Percentiles rank a stretch among this genome's conserved stretches.
phyloP scores from a whole-genome alignment of 2,113 vertebrate genomes.

The Ceyx melanurus region DNA sequence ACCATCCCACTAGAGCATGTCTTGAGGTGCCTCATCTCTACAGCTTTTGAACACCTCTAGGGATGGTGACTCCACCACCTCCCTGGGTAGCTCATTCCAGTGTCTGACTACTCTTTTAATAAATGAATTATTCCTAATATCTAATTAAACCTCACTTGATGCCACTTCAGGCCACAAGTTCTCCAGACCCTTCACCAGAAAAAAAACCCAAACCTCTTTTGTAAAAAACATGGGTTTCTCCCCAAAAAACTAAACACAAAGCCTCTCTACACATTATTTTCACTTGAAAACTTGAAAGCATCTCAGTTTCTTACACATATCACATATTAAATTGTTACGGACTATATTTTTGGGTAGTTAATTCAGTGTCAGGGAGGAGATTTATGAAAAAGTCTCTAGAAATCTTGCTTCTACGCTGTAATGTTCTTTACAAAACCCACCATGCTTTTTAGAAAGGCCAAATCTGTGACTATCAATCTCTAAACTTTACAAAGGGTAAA shows the following conservation, averaged over 20 bases:
- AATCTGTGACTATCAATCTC: not conserved
- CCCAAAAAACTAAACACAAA: not conserved
- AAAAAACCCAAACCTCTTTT: not conserved
- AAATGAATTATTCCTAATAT: no score
- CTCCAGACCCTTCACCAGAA: no score
- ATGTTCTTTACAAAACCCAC: not conserved
- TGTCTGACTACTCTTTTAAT: no score
- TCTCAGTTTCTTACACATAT: not conserved
- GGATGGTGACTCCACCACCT: no score
- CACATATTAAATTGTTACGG: not conserved
- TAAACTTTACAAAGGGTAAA: not conserved
- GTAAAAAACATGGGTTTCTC: not conserved
- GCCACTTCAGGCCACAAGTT: no score
- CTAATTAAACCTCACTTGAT: no score
- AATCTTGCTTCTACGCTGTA: not conserved
- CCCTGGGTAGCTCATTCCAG: no score
- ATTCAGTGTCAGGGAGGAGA: not conserved
- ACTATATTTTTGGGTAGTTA: not conserved
- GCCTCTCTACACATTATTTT: not conserved
- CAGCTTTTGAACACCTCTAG: no score
- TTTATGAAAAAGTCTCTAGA: not conserved
- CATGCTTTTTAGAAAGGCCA: not conserved
- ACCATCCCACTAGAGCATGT: no score
- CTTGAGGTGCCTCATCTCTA: no score
- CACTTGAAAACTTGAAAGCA: not conserved